These are phyloP conservation scores for Ganaspis brasiliensis DNA, from an alignment of 2,888 invertebrate genomes.

Conservation along the genomic window DNA sequence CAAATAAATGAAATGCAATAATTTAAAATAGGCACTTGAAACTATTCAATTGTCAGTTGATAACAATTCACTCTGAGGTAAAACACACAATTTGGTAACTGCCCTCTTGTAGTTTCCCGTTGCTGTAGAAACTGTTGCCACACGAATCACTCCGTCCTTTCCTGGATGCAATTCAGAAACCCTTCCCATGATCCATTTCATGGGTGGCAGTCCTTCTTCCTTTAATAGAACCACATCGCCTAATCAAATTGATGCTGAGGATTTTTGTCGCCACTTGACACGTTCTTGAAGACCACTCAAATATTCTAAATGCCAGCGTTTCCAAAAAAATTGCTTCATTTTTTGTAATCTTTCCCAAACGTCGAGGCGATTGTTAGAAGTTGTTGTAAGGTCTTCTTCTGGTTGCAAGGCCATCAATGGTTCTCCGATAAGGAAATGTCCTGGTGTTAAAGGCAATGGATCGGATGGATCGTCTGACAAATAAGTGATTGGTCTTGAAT, in stretches of 20 bases:
- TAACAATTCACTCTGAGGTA: too few relatives aligned
- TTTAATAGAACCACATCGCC: neutral
- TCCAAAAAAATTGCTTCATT: constrained; percentile 1
- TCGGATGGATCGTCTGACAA: neutral
- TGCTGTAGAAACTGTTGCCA: too few relatives aligned
- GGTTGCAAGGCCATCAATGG: neutral
- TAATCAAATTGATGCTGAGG: neutral
- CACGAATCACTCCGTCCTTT: too few relatives aligned
- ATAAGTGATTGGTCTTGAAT: neutral
- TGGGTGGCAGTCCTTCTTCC: too few relatives aligned
- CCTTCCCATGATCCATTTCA: too few relatives aligned
- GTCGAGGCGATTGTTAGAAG: neutral
- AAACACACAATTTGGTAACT: too few relatives aligned
- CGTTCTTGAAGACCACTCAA: neutral
- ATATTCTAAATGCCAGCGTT: neutral
- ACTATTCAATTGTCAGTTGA: too few relatives aligned
- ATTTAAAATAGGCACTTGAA: too few relatives aligned
- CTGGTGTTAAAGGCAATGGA: neutral
- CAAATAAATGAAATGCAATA: too few relatives aligned
- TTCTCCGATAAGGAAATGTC: neutral
- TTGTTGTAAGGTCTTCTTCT: neutral
- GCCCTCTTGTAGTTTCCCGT: too few relatives aligned
- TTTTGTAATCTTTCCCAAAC: constrained; percentile 1
- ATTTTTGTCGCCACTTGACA: neutral
- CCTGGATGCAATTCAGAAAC: too few relatives aligned